phyloP scores from a whole-genome alignment of 2,888 invertebrate genomes.

The Drosophila monieri region DNA sequence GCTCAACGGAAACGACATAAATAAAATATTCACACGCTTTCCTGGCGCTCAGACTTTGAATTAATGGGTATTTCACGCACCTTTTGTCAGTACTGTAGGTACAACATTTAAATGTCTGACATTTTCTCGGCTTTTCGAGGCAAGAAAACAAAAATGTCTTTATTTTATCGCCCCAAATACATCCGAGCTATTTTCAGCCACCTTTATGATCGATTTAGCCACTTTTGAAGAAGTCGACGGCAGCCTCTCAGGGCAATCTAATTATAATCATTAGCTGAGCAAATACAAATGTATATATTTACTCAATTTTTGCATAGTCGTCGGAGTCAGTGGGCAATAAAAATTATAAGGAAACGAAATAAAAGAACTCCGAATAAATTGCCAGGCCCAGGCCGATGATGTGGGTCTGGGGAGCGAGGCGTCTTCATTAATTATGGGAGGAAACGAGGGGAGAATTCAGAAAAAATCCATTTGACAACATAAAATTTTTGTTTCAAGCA shows the following conservation, averaged over 20 bases:
- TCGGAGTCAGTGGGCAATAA: conserved; percentile 43
- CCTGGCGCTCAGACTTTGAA: conserved; percentile 15
- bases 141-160: neutral
- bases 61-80: conserved; percentile 53
- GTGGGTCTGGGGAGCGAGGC: conserved; percentile 13
- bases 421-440: conserved; percentile 64
- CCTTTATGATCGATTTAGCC: conserved; percentile 1
- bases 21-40: conserved; percentile 64
- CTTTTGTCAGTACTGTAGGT: neutral
- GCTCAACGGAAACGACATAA: conserved; percentile 52
- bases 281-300: conserved; percentile 36
- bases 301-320: conserved; percentile 34
- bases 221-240: neutral
- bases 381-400: conserved; percentile 5
- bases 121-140: neutral
- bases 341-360: conserved; percentile 50
- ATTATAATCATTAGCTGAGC: conserved; percentile 69
- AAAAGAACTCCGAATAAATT: conserved; percentile 34
- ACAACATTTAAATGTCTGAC: neutral
- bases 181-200: neutral
- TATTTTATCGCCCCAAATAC: neutral
- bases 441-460: conserved; percentile 32
- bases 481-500: conserved; percentile 62
- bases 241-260: conserved; percentile 55
- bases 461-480: conserved; percentile 69